Evolutionary conservation across 2,888 invertebrate species (phyloP), one percentile per base, ranked within the genome.

Genomic region (Eupithecia abbreviata): DNA sequence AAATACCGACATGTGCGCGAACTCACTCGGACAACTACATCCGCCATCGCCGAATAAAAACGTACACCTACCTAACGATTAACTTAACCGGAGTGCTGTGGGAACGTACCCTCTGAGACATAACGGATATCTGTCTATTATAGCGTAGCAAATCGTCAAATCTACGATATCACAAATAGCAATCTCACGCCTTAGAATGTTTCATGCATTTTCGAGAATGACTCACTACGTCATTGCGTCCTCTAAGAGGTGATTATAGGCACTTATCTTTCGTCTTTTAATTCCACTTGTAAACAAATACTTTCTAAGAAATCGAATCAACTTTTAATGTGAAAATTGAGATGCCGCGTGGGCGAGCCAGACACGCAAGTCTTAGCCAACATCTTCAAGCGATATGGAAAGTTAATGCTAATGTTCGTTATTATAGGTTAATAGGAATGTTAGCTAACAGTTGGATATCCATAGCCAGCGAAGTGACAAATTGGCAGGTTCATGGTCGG

Each of bases 401-500:
- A 73, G 73, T 73, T 55, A 68, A 73, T 45, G 65, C n/a, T 70
- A 71, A 77, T 73, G 47, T 47, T 49, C 15, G 66, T 49, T 69
- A 41, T 55, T 42, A 51, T 43, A 42, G 71, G 75, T 73, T 71
- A 67, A 70, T 49, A 43, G 41, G 58, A 72, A 75, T 72, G 65
- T 66, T 67, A 74, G 65, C 30, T 75, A 71, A 43, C 55, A 71
- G 47, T 47, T 43, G 51, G 58, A 74, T 69, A 66, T 70, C 18
- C 45, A 67, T 15, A 68, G 5, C 41, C 73, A 69, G 66, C 15
- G 72, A 70, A 72, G 72, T 76, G 76, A 49, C 42, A 74, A 78
- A 78, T 78, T 74, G 72, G 66, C 66, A 67, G 55, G 72, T 76
- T 78, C 73, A 77, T 73, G 77, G 76, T 73, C 69, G 73, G 74